Evolutionary conservation across 2,888 invertebrate species (phyloP), one percentile per base, ranked within the genome.

Genomic region (Orthonychiurus folsomi): DNA sequence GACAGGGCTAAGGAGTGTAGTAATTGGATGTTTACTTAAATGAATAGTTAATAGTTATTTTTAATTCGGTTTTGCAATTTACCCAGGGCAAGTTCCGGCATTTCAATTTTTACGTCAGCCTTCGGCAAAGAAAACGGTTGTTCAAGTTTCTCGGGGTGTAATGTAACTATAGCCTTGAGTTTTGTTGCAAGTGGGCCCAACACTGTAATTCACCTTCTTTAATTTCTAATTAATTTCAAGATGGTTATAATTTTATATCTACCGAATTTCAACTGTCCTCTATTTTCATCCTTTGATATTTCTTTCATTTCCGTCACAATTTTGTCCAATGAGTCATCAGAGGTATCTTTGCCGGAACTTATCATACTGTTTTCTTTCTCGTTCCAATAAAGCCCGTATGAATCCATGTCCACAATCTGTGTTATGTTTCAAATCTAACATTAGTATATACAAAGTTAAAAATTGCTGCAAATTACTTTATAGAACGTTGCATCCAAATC

Each of bases 381-480:
- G 24, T 59, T 59, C 59, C 59, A 59, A 20, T 59, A 59, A n/a
- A 50, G 3, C 20, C 59, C 59, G 23, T 12, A 50, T 2, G 37
- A 18, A 23, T 59, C 26, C 15, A 59, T 48, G 3, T 5, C 12
- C 47, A 59, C 48, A 5, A 59, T 15, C 59, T 59, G n/a, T n/a
- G n/a, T n/a, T n/a, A n/a, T 24, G 12, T 9, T 15, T 12, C 15
- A 47, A 47, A 12, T 12, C 9, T 47, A 47, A 47, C 15, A 15
- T 12, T 47, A 12, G 9, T 12, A 12, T 12, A 47, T 12, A 9
- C 15, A 12, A 15, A 47, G 15, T 47, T n/a, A n/a, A n/a, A n/a
- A n/a, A n/a, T n/a, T n/a, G n/a, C n/a, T n/a, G n/a, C n/a, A n/a
- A n/a, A 52, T 52, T 57, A 59, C 59, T 24, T 59, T 59, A 37